Evolutionary conservation across 2,113 vertebrate species (phyloP).

Genomic region (Vombatus ursinus): DNA sequence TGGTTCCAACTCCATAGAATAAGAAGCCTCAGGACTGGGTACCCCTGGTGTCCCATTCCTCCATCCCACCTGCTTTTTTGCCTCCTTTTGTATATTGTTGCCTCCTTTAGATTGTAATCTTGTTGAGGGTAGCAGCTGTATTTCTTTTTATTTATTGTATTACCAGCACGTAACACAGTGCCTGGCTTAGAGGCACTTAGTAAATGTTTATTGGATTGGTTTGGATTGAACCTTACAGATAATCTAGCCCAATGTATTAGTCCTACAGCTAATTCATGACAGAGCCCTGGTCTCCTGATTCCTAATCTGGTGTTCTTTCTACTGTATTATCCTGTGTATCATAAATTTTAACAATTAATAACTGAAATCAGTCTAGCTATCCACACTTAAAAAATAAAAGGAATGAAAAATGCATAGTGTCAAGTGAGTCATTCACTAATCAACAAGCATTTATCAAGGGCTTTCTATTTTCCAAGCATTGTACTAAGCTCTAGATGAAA

Average conservation of each 20-base stretch:
- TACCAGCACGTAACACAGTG: too few relatives aligned
- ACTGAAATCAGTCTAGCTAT: neutral
- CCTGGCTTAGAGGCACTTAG: neutral
- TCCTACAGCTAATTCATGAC: neutral
- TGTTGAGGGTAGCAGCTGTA: neutral
- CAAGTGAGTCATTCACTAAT: too few relatives aligned
- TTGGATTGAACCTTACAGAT: neutral
- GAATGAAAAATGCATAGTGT: too few relatives aligned
- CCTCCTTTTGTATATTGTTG: neutral
- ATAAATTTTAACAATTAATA: slow-evolving; percentile 41
- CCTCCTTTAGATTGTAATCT: neutral
- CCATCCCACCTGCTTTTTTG: too few relatives aligned
- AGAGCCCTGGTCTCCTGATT: neutral
- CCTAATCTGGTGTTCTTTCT: neutral
- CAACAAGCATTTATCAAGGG: too few relatives aligned
- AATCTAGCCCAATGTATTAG: neutral
- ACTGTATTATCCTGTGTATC: neutral
- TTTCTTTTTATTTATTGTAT: neutral
- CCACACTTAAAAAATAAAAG: too few relatives aligned
- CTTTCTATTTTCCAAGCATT: too few relatives aligned
- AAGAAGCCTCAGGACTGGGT: too few relatives aligned
- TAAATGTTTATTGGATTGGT: neutral
- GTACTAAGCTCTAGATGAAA: too few relatives aligned
- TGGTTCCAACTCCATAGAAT: too few relatives aligned
- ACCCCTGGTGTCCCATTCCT: too few relatives aligned